These are phyloP conservation scores for Anticlea derivata DNA, from an alignment of 2,888 invertebrate genomes.

Conservation along the genomic window DNA sequence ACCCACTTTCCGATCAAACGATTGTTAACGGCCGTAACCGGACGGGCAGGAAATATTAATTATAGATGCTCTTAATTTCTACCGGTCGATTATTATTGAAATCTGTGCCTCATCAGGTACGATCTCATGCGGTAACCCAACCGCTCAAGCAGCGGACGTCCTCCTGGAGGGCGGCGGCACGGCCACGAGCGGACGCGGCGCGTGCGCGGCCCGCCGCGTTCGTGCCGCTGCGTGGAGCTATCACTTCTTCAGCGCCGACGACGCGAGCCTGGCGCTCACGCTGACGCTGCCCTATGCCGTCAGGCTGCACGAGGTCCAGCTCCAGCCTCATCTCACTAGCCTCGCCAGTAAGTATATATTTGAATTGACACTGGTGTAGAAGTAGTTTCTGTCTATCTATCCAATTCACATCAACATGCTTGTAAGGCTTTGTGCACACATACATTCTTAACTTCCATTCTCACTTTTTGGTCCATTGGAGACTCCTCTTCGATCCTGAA, in stretches of 20 bases:
- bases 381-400: no score
- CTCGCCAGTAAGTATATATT: slow-evolving; percentile 82
- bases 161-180: slow-evolving; percentile 88
- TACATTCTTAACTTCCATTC: no score
- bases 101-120: slow-evolving; percentile 84
- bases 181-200: slow-evolving; percentile 82
- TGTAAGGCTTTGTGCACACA: no score
- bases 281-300: slow-evolving; percentile 95
- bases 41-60: no score
- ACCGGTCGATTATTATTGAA: no score
- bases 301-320: slow-evolving; percentile 92
- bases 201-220: slow-evolving; percentile 91
- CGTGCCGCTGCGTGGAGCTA: slow-evolving; percentile 97
- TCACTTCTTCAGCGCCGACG: slow-evolving; percentile 94
- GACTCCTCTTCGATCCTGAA: no score
- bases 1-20: no score
- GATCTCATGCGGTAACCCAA: slow-evolving; percentile 91
- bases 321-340: slow-evolving; percentile 93
- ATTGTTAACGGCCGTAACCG: no score
- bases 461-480: no score
- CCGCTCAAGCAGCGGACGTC: slow-evolving; percentile 95
- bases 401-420: no score
- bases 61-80: no score
- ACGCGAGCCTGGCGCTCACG: slow-evolving; percentile 94
- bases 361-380: no score